Evolutionary conservation across 2,797 vertebrate genomes (phyloP).

Genomic region (Periparus ater): DNA sequence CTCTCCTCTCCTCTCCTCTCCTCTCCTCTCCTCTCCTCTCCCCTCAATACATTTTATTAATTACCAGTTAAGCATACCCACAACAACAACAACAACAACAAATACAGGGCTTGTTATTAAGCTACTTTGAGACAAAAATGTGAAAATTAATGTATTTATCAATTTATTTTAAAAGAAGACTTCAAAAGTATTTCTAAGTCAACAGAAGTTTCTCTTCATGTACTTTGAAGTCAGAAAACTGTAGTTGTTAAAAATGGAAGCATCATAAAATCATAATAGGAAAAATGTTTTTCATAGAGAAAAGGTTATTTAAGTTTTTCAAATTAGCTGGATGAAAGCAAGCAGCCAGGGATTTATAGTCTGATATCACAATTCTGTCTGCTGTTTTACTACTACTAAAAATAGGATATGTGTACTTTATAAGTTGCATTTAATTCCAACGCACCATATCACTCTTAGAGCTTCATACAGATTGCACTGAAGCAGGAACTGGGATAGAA

Average conservation of each 20-base stretch:
- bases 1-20: too few species aligned
- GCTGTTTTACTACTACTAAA: neutral
- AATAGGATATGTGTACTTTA: neutral
- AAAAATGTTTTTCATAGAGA: neutral
- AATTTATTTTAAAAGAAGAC: neutral
- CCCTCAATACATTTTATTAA: neutral
- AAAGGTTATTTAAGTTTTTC: neutral
- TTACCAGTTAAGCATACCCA: neutral
- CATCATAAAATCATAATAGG: neutral
- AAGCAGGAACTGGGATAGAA: neutral
- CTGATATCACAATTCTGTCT: neutral
- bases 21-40: too few species aligned
- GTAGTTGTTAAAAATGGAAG: neutral
- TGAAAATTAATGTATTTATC: neutral
- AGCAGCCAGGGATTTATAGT: neutral
- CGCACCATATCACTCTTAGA: neutral
- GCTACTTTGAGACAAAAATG: neutral
- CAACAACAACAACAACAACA: neutral
- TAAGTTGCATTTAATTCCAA: neutral
- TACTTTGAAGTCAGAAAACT: neutral
- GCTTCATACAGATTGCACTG: neutral
- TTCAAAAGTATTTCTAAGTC: neutral
- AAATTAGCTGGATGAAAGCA: neutral
- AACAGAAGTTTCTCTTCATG: neutral
- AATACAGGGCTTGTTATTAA: neutral